These are phyloP conservation scores for Anguilla anguilla DNA, from an alignment of 2,797 vertebrate species.

Conservation along the genomic window DNA sequence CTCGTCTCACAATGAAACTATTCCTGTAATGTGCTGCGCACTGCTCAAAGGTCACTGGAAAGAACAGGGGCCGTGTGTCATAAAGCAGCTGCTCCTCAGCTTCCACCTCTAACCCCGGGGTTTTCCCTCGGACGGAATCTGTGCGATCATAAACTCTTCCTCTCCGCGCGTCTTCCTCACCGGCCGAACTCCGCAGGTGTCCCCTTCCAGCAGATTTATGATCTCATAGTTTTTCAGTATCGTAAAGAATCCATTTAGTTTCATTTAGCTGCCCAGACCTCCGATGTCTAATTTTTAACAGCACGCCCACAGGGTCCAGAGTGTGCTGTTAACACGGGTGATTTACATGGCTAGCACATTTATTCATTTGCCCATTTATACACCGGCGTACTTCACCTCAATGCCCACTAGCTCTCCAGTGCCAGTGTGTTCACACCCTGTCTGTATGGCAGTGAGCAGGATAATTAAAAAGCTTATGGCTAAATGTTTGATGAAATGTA, in stretches of 20 bases:
- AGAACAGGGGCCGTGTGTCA: not conserved
- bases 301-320: too few species aligned
- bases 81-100: not conserved
- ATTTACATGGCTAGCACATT: too few species aligned
- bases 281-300: not conserved
- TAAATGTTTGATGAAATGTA: not conserved
- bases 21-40: not conserved
- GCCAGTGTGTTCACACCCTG: not conserved
- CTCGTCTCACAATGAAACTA: slow-evolving; percentile 10
- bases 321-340: too few species aligned
- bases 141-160: not conserved
- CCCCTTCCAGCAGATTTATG: not conserved
- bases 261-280: not conserved
- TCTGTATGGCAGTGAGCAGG: not conserved
- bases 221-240: not conserved
- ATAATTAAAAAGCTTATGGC: not conserved
- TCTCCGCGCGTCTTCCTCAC: not conserved
- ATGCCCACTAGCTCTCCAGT: not conserved
- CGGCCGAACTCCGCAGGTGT: not conserved
- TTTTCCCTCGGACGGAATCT: not conserved
- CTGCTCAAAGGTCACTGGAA: slow-evolving; percentile 2
- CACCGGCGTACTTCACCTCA: too few species aligned
- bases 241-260: not conserved
- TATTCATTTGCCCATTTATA: too few species aligned
- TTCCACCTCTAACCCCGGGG: not conserved